These are phyloP conservation scores for Glandiceps talaboti DNA, from an alignment of 53 echinoderm and acorn worm genomes.

Conservation along the genomic window DNA sequence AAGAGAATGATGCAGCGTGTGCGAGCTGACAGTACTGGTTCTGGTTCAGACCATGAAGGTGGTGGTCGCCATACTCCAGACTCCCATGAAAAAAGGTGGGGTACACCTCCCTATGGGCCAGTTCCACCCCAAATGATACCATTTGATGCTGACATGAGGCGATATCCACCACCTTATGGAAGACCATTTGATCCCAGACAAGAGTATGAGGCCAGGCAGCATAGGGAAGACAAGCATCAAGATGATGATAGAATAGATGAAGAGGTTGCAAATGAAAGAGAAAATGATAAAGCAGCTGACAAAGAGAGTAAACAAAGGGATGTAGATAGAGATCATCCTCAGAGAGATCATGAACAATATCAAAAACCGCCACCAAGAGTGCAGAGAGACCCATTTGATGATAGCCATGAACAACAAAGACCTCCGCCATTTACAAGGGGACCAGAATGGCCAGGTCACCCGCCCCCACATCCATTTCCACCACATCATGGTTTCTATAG, in stretches of 20 bases:
- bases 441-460: neutral
- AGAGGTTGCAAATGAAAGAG: neutral
- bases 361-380: conserved; percentile 8
- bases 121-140: neutral
- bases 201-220: neutral
- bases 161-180: conserved; percentile 13
- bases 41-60: conserved; percentile 17
- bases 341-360: neutral
- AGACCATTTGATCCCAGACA: conserved; percentile 17
- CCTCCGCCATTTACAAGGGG: neutral
- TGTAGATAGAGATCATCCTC: neutral
- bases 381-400: conserved; percentile 1
- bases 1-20: neutral
- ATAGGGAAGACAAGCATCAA: neutral
- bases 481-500: neutral
- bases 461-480: neutral
- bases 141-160: conserved; percentile 17
- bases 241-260: neutral
- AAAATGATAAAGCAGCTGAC: neutral
- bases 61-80: conserved; percentile 19
- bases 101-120: neutral
- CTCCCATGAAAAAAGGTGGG: conserved; percentile 5
- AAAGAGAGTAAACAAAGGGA: conserved; percentile 1
- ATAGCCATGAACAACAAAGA: conserved; percentile 4
- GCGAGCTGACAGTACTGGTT: conserved; percentile 8